Evolutionary conservation across 1,140 invertebrate species (phyloP), one percentile per base, ranked within the genome.

Genomic region (Oppia nitens): DNA sequence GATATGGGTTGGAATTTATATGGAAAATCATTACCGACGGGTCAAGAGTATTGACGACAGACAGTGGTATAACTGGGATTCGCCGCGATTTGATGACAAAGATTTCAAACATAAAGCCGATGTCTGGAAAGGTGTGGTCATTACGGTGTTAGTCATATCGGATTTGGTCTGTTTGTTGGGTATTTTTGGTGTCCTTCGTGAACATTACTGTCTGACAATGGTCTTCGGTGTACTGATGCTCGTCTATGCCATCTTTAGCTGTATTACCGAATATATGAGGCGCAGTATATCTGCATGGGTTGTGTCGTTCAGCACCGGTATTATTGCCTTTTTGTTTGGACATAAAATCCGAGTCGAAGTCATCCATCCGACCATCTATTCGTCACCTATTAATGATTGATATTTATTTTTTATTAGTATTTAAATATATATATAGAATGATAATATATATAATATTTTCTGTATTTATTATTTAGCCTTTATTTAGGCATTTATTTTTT

Each of bases 201-300:
- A 56, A 11, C 28, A 32, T 12, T 56, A 56, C 21, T 56, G 55
- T n/a, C 9, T 56, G 12, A 47, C 47, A 6, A 32, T 24, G 55
- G 4, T 11, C 11, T 56, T 32, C 21, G 32, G 24, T 12, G 12
- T 20, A 9, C 55, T 56, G 12, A 56, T 56, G 55, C 23, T 49
- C 4, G 9, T 25, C 21, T 56, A 56, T 49, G 55, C n/a, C 6
- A 47, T 56, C 12, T 25, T 56, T 47, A 32, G 32, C 14, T 3
- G 28, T 14, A 21, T 3, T 3, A 32, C 28, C 21, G 28, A 53
- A 6, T 21, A 32, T 14, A 49, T 32, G 21, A 3, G 28, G 9
- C 28, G 55, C 55, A 27, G 55, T 11, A 32, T 32, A 17, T 23
- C 55, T 23, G 6, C 55, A 12, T 56, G 55, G 55, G n/a, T 56